Percentiles rank a stretch among this genome's conserved stretches.
phyloP scores from a whole-genome alignment of 2,888 invertebrate genomes.

The Malthinus flaveolus region DNA sequence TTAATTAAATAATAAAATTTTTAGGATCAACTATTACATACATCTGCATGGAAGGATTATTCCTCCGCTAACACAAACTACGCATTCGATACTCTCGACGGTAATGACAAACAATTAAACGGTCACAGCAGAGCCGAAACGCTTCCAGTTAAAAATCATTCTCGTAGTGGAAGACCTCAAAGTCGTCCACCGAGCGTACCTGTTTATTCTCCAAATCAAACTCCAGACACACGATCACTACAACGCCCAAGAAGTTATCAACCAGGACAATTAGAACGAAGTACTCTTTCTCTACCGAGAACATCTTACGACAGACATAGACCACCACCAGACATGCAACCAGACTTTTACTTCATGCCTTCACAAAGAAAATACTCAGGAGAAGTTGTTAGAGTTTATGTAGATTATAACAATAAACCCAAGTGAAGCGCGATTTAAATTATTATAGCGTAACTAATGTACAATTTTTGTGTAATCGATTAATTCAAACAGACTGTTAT shows the following conservation, averaged over 20 bases:
- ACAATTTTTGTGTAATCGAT: constrained; percentile 5
- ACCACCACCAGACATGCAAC: constrained; percentile 59
- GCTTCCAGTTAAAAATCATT: constrained; percentile 38
- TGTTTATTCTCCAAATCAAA: constrained; percentile 42
- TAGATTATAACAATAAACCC: constrained; percentile 76
- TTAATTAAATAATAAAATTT: constrained; percentile 20
- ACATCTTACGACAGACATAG: constrained; percentile 58
- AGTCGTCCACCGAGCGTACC: constrained; percentile 47
- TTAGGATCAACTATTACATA: constrained; percentile 81
- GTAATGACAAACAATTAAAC: constrained; percentile 67
- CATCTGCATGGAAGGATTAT: constrained; percentile 89
- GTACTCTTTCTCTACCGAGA: constrained; percentile 77
- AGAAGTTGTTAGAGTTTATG: constrained; percentile 83
- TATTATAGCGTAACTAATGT: neutral
- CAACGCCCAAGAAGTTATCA: constrained; percentile 58
- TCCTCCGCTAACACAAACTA: constrained; percentile 83
- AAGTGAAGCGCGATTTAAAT: constrained; percentile 52
- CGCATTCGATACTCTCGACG: constrained; percentile 86
- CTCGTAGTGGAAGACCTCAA: constrained; percentile 43
- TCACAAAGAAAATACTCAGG: constrained; percentile 92
- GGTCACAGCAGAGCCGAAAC: constrained; percentile 42
- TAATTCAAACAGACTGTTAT: constrained; percentile 4
- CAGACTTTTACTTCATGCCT: constrained; percentile 95
- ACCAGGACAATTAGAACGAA: constrained; percentile 60
- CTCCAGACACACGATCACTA: constrained; percentile 65